Evolutionary conservation across 1,140 invertebrate species (phyloP).

Genomic region (Antheraea mylitta): DNA sequence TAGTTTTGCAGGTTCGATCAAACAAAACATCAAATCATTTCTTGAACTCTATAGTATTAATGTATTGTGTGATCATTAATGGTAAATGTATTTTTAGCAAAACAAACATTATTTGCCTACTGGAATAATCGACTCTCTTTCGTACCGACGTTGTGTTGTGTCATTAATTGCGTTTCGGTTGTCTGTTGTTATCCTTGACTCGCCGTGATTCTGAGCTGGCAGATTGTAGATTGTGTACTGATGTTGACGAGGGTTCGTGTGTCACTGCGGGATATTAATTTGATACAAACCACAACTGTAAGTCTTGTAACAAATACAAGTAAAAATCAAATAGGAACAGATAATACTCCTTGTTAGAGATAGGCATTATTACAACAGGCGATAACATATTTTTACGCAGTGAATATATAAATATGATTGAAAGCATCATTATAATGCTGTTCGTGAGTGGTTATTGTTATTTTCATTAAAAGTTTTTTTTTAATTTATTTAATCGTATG

Average conservation of each 20-base stretch:
- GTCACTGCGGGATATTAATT: conserved; percentile 17
- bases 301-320: background rate
- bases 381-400: too few relatives aligned
- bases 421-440: too few relatives aligned
- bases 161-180: conserved; percentile 3
- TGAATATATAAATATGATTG: too few relatives aligned
- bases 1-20: too few relatives aligned
- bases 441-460: too few relatives aligned
- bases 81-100: background rate
- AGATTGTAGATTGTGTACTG: conserved; percentile 16
- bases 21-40: too few relatives aligned
- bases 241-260: conserved; percentile 16
- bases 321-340: background rate
- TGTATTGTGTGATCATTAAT: too few relatives aligned
- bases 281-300: conserved; percentile 9
- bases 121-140: background rate
- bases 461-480: too few relatives aligned
- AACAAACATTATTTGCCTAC: background rate
- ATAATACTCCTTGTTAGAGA: background rate
- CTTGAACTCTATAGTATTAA: too few relatives aligned
- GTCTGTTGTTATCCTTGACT: conserved; percentile 12
- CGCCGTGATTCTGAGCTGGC: conserved; percentile 12
- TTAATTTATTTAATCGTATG: too few relatives aligned
- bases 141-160: background rate
- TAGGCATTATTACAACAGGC: too few relatives aligned